phyloP scores from a whole-genome alignment of 2,888 invertebrate genomes.

The Lasius fuliginosus region DNA sequence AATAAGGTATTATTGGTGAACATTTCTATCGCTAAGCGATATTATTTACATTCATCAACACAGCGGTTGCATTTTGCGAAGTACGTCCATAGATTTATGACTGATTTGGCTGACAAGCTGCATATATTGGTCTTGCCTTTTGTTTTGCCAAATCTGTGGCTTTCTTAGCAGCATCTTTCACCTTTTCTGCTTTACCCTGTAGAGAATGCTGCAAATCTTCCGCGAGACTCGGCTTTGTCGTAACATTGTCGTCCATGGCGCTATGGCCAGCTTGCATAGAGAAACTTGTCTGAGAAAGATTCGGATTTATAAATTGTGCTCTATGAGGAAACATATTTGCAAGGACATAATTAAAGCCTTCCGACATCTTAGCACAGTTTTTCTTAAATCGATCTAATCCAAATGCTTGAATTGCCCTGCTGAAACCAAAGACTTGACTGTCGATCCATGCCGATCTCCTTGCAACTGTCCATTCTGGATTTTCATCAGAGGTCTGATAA shows the following conservation, averaged over 20 bases:
- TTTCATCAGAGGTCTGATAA: slow-evolving; percentile 91
- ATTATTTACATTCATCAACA: not conserved
- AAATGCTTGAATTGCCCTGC: slow-evolving; percentile 95
- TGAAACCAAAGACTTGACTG: slow-evolving; percentile 95
- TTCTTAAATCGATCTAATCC: slow-evolving; percentile 96
- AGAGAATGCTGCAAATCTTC: slow-evolving; percentile 83
- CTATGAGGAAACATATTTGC: slow-evolving; percentile 90
- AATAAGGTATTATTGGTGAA: slow-evolving; percentile 6
- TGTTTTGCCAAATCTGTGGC: slow-evolving; percentile 93
- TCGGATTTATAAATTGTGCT: slow-evolving; percentile 82
- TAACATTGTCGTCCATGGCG: slow-evolving; percentile 74
- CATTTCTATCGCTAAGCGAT: not conserved
- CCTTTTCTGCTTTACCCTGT: slow-evolving; percentile 87
- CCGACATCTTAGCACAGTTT: slow-evolving; percentile 93
- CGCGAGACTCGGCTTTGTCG: slow-evolving; percentile 79
- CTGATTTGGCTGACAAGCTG: slow-evolving; percentile 83
- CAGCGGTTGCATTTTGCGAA: not conserved
- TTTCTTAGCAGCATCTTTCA: slow-evolving; percentile 93
- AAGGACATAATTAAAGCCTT: slow-evolving; percentile 95
- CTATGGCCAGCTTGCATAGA: slow-evolving; percentile 19
- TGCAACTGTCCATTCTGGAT: slow-evolving; percentile 92
- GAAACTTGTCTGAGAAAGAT: slow-evolving; percentile 78
- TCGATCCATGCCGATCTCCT: slow-evolving; percentile 95
- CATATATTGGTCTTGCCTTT: slow-evolving; percentile 87
- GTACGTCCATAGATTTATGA: slow-evolving; percentile 74